These are phyloP conservation scores for Hydrophis major DNA, from an alignment of 2,797 vertebrate genomes.

Conservation along the genomic window DNA sequence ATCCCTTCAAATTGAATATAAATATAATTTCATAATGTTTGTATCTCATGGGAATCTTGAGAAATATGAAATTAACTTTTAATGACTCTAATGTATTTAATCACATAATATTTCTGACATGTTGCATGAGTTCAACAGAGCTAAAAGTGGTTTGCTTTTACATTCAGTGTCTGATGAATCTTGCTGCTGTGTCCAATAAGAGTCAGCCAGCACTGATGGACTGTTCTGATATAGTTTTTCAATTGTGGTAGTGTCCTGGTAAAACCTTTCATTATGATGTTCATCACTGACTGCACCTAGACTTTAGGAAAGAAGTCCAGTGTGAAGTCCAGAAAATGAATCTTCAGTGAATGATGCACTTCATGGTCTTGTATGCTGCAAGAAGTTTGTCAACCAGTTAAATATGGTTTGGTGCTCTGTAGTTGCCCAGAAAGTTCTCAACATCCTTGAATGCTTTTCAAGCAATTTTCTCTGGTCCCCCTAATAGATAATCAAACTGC, in stretches of 20 bases:
- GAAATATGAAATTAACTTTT: neutral
- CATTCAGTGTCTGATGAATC: neutral
- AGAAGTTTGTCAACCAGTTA: neutral
- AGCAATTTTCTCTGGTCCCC: no score
- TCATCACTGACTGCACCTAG: neutral
- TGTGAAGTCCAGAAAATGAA: neutral
- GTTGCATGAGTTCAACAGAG: neutral
- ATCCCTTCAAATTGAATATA: neutral
- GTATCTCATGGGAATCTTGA: neutral
- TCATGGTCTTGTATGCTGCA: neutral
- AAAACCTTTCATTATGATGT: neutral
- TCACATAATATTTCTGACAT: slow-evolving; percentile 2
- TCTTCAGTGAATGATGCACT: neutral
- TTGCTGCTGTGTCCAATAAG: neutral
- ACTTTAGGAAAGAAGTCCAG: neutral
- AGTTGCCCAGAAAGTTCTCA: no score
- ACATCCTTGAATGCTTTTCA: no score
- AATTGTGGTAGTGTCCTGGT: neutral
- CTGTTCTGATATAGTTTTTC: neutral
- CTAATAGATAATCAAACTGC: no score
- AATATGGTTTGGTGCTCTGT: no score
- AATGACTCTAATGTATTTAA: neutral
- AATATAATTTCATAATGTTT: neutral
- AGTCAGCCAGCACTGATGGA: slow-evolving; percentile 8
- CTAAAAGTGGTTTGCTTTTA: slow-evolving; percentile 13